Conservation (phyloP, 1,140 invertebrate species). For the Drosophila nasuta region DNA sequence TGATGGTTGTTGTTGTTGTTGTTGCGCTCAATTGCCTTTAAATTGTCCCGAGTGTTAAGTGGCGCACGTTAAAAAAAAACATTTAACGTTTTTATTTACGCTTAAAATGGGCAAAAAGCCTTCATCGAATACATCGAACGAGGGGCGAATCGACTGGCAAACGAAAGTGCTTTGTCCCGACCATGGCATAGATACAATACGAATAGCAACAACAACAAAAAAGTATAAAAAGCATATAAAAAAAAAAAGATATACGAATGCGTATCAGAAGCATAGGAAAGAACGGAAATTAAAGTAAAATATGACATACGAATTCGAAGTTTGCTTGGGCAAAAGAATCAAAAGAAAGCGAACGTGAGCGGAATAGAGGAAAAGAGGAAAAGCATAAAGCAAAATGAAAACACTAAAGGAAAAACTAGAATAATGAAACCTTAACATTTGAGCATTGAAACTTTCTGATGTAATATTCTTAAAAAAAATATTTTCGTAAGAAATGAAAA, state of each 20-base stretch:
- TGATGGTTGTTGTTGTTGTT: slow-evolving; percentile 46
- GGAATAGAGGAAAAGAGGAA: slow-evolving; percentile 5
- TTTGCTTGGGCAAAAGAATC: slow-evolving; percentile 10
- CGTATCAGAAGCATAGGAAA: slow-evolving; percentile 41
- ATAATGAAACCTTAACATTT: not conserved
- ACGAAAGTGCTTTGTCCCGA: slow-evolving; percentile 72
- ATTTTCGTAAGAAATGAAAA: not conserved
- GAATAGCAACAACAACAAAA: slow-evolving; percentile 1
- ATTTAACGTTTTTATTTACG: slow-evolving; percentile 83
- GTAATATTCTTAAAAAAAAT: too few relatives aligned
- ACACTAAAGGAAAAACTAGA: not conserved
- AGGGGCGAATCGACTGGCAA: slow-evolving; percentile 10
- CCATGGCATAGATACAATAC: slow-evolving; percentile 64
- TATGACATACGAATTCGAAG: slow-evolving; percentile 48
- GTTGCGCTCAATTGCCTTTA: slow-evolving; percentile 80
- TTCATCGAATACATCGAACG: not conserved
- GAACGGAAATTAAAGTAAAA: slow-evolving; percentile 78
- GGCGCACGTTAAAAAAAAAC: slow-evolving; percentile 82
- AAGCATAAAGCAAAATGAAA: not conserved
- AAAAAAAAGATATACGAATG: slow-evolving; percentile 32
- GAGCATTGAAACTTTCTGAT: too few relatives aligned
- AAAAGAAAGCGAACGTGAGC: slow-evolving; percentile 3
- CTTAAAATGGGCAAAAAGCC: slow-evolving; percentile 49
- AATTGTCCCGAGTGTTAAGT: slow-evolving; percentile 81
- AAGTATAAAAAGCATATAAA: not conserved